Conservation (phyloP, 2,888 invertebrate species). For the Acanthosepion esculentum region DNA sequence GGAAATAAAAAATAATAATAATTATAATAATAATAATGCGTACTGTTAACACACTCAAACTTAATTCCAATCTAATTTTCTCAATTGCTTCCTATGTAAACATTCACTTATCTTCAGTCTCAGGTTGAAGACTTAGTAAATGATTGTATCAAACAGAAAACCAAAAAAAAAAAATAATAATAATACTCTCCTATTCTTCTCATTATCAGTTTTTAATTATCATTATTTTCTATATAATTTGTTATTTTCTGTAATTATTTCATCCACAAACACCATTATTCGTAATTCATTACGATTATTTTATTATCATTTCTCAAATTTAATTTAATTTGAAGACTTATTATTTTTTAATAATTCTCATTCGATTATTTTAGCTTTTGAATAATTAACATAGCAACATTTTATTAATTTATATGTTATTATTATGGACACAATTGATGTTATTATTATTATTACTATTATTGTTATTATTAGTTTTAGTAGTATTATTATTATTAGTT, state of each 20-base stretch:
- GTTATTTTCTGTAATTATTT: not conserved
- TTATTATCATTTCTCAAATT: not conserved
- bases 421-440: not conserved
- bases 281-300: not conserved
- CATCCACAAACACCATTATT: not conserved
- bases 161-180: no score
- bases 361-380: slow-evolving; percentile 8
- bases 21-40: no score
- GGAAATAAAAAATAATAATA: no score
- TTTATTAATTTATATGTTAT: not conserved
- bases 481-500: not conserved
- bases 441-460: not conserved
- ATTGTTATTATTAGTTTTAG: not conserved
- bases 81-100: no score
- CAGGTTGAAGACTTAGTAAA: no score
- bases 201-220: no score
- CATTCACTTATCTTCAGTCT: no score
- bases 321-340: not conserved
- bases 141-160: no score
- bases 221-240: no score
- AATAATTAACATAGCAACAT: not conserved
- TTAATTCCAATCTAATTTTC: no score
- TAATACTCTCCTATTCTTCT: no score
- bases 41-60: no score
- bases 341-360: slow-evolving; percentile 10